Percentiles rank a stretch among this genome's conserved stretches.
phyloP scores from a whole-genome alignment of 2,797 vertebrate species.

The Luscinia megarhynchos region DNA sequence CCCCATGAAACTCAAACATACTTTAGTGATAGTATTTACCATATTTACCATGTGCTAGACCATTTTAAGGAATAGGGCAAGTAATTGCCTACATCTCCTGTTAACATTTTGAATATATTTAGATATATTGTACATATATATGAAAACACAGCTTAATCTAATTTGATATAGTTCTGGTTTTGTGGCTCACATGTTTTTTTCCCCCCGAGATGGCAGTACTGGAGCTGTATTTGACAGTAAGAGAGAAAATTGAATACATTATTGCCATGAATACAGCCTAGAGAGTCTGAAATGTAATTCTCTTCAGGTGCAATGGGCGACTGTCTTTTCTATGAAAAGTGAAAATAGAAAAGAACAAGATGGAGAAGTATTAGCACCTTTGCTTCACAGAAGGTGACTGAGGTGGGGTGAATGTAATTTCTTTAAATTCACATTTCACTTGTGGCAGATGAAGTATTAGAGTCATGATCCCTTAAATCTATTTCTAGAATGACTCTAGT shows the following conservation, averaged over 20 bases:
- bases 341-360: neutral
- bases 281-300: neutral
- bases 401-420: neutral
- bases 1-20: constrained; percentile 52
- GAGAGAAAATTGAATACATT: neutral
- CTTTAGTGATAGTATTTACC: neutral
- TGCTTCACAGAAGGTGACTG: neutral
- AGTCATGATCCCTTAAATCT: neutral
- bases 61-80: neutral
- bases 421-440: neutral
- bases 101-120: neutral
- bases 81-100: neutral
- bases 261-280: neutral
- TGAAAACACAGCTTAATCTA: neutral
- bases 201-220: neutral
- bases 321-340: neutral
- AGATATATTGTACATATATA: neutral
- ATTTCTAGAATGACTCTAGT: neutral
- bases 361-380: neutral
- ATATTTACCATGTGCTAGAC: neutral
- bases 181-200: neutral
- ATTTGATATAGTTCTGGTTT: neutral
- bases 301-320: neutral
- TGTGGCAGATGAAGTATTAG: neutral
- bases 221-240: neutral